A percentile compares a stretch with the other conserved stretches of the same genome.
Evolutionary conservation across 2,797 vertebrate genomes (phyloP).

Genomic region (Clarias pachynema): DNA sequence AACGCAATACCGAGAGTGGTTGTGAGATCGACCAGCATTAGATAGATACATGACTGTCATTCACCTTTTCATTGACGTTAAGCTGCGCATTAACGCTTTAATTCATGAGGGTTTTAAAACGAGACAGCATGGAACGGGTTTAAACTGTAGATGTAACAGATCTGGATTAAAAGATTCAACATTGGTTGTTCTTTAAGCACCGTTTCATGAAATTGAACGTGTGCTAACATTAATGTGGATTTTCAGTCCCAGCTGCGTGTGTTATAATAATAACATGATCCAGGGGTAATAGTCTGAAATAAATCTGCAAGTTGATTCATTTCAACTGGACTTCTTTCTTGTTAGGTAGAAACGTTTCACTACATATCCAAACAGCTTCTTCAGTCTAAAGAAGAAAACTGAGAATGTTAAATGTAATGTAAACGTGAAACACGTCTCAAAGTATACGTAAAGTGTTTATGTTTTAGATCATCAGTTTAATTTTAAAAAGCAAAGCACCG

Average conservation of each 20-base stretch:
- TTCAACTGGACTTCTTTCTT: too few relatives aligned
- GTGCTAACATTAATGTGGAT: neutral
- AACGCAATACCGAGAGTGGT: neutral
- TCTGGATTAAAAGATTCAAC: neutral
- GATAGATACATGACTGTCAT: neutral
- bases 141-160: neutral
- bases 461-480: neutral
- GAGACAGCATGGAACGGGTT: neutral
- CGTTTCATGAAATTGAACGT: neutral
- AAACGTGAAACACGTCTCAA: neutral
- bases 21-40: neutral
- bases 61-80: slow-evolving; percentile 1
- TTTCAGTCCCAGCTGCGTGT: neutral
- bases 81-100: neutral
- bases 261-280: neutral
- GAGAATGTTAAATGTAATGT: neutral
- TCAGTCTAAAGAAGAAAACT: too few relatives aligned
- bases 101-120: neutral
- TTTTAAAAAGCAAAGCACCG: neutral
- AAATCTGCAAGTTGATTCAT: too few relatives aligned
- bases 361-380: too few relatives aligned
- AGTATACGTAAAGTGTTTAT: neutral
- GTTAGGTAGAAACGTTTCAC: too few relatives aligned
- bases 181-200: neutral
- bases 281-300: neutral